phyloP scores from a whole-genome alignment of 53 echinoderm and acorn worm species.

The Stichopus horrens region DNA sequence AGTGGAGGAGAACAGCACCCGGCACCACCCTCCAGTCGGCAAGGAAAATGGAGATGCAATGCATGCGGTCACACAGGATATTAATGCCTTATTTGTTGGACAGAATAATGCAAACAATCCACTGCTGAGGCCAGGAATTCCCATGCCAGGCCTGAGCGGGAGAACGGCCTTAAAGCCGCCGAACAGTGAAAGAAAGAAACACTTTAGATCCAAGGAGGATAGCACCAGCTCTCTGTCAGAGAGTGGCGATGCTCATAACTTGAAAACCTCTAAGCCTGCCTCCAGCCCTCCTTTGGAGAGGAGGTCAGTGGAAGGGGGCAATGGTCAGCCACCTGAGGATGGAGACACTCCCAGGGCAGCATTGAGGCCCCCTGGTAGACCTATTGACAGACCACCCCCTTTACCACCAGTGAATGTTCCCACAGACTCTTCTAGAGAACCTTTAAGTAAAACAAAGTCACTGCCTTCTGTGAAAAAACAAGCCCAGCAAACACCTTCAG shows the following conservation, averaged over 20 bases:
- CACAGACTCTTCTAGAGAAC: conserved; percentile 63
- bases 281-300: conserved; percentile 69
- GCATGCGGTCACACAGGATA: conserved; percentile 69
- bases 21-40: conserved; percentile 61
- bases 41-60: conserved; percentile 73
- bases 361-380: conserved; percentile 70
- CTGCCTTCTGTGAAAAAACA: conserved; percentile 63
- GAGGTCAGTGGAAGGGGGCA: conserved; percentile 48
- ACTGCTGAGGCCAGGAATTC: conserved; percentile 53
- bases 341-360: conserved; percentile 48
- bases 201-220: conserved; percentile 23
- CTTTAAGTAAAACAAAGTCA: conserved; percentile 73
- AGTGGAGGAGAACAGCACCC: conserved; percentile 41
- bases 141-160: conserved; percentile 44
- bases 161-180: conserved; percentile 55
- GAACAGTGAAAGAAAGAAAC: conserved; percentile 17
- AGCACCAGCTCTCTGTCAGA: conserved; percentile 63
- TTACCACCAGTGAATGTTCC: conserved; percentile 35
- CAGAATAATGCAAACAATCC: conserved; percentile 57
- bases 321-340: conserved; percentile 37
- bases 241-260: conserved; percentile 34
- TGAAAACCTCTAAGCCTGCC: conserved; percentile 52
- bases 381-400: conserved; percentile 55
- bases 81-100: conserved; percentile 70
- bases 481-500: neutral